phyloP scores from a whole-genome alignment of 2,797 vertebrate genomes.

The Phataginus tetradactyla region DNA sequence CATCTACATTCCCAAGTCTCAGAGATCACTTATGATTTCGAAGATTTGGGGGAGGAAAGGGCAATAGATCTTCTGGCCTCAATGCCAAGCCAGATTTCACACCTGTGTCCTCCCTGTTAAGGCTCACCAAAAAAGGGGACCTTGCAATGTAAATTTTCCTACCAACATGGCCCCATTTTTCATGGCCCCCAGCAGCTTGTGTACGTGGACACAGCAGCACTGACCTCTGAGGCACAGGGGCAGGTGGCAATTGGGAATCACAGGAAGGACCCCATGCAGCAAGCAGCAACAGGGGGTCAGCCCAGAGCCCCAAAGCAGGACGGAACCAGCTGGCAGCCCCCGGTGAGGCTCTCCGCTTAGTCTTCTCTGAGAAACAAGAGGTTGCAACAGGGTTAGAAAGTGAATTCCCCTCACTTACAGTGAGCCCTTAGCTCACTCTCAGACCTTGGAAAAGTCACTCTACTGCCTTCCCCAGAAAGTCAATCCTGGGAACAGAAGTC shows the following conservation, averaged over 20 bases:
- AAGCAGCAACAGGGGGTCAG: too few relatives aligned
- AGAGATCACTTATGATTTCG: neutral
- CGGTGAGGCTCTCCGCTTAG: neutral
- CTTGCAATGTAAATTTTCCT: neutral
- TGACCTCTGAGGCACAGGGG: neutral
- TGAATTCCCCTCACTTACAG: neutral
- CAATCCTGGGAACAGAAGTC: neutral
- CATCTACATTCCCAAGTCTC: neutral
- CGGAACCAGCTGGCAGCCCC: accelerated
- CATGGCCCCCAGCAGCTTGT: neutral
- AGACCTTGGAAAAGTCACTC: conserved; percentile 71
- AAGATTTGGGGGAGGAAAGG: neutral
- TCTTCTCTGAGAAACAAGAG: neutral
- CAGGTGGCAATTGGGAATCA: accelerated
- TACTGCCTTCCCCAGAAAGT: neutral
- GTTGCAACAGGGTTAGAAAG: neutral
- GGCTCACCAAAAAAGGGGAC: neutral
- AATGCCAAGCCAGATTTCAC: neutral
- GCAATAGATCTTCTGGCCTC: neutral
- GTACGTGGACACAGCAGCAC: neutral
- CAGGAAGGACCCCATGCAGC: neutral
- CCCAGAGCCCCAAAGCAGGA: neutral
- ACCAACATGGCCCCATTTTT: neutral
- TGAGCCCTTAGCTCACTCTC: neutral
- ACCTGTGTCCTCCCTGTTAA: neutral